Base-by-base conservation (phyloP, 1,140 invertebrate genomes). In the Brachionus calyciflorus region DNA sequence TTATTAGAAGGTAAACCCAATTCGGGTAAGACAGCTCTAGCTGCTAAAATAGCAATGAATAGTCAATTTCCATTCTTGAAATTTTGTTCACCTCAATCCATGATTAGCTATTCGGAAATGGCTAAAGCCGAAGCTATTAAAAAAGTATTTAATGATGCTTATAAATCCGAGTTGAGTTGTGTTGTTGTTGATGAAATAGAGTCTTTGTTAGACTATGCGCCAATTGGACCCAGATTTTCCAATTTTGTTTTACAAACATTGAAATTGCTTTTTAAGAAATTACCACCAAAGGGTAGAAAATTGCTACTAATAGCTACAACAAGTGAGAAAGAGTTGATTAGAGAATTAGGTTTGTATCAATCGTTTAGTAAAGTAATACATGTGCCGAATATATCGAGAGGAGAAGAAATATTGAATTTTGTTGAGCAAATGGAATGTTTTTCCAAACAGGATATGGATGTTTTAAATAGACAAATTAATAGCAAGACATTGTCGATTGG, bases 21-120 rank as follows among this genome's bases (percentile, higher is more conserved):
- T 83, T 89, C 92, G 77, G 97, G 97, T 17, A 99, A 98, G 86
- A 95, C 95, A 0, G 93, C 94, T 0, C 84, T 99, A 37, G 97
- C 96, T 33, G 95, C 95, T 10, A 91, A 95, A 82, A 88, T 99
- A 77, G 93, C 96, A 3, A 94, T 96, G 83, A 90, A 91, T 82
- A 97, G 95, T 0, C 93, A 97, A 83, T 98, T 98, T 85, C 96
- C 97, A 7, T 99, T 99, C 84, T 89, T 98, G 68, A 98, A 98
- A 88, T 90, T 99, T 10, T 96, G 94, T 84, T 92, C 93, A 41
- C 94, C 96, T 0, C 93, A 97, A 81, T 95, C 98, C 81, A 98
- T 99, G 95, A 91, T 99, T 80, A 96, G 96, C 21, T 98, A 89
- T 82, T 94, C 93, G 1, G 97, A 99, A 86, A 89, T 91, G 17